Conservation (phyloP, 2,113 vertebrate genomes). For the Pavo muticus region DNA sequence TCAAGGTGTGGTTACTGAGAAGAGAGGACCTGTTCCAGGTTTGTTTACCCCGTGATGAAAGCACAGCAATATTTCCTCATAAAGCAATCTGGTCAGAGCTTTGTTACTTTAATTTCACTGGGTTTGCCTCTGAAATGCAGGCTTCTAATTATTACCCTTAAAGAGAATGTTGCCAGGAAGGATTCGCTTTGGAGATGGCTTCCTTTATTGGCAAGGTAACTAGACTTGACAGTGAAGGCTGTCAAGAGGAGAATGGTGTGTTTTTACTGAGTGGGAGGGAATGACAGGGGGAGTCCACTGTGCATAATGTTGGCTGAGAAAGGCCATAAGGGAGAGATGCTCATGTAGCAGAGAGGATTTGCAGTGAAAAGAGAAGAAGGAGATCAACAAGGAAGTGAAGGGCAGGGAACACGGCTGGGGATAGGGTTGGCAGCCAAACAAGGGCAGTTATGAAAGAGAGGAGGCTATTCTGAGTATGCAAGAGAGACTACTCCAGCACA, state of each 20-base stretch:
- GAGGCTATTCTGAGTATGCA: neutral
- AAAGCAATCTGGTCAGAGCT: neutral
- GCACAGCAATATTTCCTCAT: neutral
- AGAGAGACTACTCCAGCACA: neutral
- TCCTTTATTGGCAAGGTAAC: conserved; percentile 56
- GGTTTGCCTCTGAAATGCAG: conserved; percentile 34
- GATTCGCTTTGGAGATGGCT: conserved; percentile 43
- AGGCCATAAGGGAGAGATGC: conserved; percentile 15
- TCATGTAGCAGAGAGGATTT: neutral
- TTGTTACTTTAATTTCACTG: conserved; percentile 33
- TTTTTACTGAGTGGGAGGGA: conserved; percentile 39
- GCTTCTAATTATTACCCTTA: conserved; percentile 55
- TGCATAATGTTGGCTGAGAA: conserved; percentile 41
- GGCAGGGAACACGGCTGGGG: neutral
- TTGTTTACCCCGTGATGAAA: neutral
- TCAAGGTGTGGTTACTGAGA: neutral
- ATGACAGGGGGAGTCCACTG: conserved; percentile 19
- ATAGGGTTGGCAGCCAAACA: neutral
- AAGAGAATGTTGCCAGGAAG: conserved; percentile 44
- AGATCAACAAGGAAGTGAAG: neutral
- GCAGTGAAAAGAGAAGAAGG: rapidly evolving
- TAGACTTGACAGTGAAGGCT: conserved; percentile 31
- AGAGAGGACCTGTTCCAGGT: neutral
- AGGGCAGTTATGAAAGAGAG: neutral
- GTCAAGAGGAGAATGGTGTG: conserved; percentile 15